Conservation (phyloP, 2,797 vertebrate species). For the Hirundo rustica region DNA sequence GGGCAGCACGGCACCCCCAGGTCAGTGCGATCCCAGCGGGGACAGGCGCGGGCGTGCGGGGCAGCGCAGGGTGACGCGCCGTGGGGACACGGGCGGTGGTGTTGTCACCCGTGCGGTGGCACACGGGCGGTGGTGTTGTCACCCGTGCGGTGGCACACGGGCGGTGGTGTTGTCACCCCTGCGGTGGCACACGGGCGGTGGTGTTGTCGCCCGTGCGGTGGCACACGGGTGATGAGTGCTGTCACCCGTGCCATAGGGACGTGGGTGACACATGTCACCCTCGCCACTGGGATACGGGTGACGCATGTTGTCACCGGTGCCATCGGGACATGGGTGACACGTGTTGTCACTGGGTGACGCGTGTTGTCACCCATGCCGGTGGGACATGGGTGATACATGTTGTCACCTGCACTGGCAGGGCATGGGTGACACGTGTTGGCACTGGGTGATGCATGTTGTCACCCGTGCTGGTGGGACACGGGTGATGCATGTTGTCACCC, state of each 20-base stretch:
- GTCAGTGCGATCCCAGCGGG: background rate
- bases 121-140: too few relatives aligned
- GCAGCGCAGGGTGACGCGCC: background rate
- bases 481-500: fast-evolving
- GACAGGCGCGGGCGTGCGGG: background rate
- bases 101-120: too few relatives aligned
- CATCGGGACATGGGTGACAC: fast-evolving
- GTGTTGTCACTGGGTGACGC: fast-evolving
- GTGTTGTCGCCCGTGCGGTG: too few relatives aligned
- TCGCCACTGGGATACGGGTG: fast-evolving
- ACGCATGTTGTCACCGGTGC: fast-evolving
- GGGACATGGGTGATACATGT: fast-evolving
- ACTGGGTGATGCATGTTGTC: background rate
- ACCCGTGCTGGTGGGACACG: fast-evolving
- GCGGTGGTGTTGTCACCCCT: too few relatives aligned
- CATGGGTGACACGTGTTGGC: background rate
- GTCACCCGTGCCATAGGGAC: background rate
- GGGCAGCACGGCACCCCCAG: constrained; percentile 18
- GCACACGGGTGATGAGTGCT: background rate
- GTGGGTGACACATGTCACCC: background rate
- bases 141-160: too few relatives aligned
- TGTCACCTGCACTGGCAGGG: fast-evolving
- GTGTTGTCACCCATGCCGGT: fast-evolving
- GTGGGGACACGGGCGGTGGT: too few relatives aligned
- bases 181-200: too few relatives aligned